Conservation (phyloP, 2,888 invertebrate species). For the Heteromyza rotundicornis region DNA sequence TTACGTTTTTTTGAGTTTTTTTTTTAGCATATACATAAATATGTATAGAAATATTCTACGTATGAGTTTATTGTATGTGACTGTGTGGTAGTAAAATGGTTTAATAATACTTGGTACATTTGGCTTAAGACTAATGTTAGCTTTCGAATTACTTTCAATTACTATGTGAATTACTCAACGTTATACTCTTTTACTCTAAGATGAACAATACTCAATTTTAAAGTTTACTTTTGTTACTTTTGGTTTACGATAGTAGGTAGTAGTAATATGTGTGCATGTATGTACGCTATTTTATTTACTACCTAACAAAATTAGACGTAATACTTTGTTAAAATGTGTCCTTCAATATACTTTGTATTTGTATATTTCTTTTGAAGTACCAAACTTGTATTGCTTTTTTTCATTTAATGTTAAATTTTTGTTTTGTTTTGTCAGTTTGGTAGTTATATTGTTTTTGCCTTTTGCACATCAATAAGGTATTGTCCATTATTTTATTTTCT, state of each 20-base stretch:
- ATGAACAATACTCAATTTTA: too few relatives aligned
- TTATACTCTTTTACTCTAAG: too few relatives aligned
- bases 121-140: constrained; percentile 36
- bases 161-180: too few relatives aligned
- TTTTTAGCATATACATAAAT: too few relatives aligned
- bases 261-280: neutral
- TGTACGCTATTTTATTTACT: neutral
- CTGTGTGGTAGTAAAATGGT: constrained; percentile 31
- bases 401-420: neutral
- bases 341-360: constrained; percentile 7
- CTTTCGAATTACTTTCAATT: too few relatives aligned
- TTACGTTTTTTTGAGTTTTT: neutral
- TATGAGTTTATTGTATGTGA: constrained; percentile 12
- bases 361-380: neutral
- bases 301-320: too few relatives aligned
- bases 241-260: too few relatives aligned
- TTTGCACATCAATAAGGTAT: constrained; percentile 27
- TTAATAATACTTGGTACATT: constrained; percentile 12
- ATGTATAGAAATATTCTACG: too few relatives aligned
- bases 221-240: too few relatives aligned
- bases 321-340: too few relatives aligned
- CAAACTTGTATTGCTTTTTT: neutral
- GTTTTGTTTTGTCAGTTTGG: constrained; percentile 14
- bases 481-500: constrained; percentile 42
- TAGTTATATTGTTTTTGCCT: constrained; percentile 7